These are phyloP conservation scores for Brachypalpus laphriformis DNA, from an alignment of 2,888 invertebrate species.

Conservation along the genomic window DNA sequence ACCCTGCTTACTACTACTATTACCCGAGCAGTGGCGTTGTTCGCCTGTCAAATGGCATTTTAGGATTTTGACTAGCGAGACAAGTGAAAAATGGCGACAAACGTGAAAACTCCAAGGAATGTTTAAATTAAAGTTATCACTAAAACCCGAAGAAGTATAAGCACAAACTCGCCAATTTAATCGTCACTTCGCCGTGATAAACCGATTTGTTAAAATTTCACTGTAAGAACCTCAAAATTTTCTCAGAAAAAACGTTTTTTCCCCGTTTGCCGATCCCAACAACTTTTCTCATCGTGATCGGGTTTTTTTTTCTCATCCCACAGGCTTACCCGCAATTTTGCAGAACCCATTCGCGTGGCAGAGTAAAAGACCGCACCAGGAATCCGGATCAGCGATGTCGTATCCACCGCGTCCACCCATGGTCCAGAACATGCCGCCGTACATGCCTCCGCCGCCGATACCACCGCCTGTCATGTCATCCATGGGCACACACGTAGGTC, in stretches of 20 bases:
- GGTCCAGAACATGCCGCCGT: conserved; percentile 89
- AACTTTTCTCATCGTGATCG: conserved; percentile 1
- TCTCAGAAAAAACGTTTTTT: conserved; percentile 5
- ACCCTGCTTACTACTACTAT: neutral
- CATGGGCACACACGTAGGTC: conserved; percentile 89
- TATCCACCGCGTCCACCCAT: conserved; percentile 94
- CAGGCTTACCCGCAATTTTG: conserved; percentile 24
- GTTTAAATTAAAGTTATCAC: conserved; percentile 37
- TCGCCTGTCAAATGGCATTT: conserved; percentile 51
- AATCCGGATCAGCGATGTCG: conserved; percentile 87
- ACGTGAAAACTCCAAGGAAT: conserved; percentile 60
- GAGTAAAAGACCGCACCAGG: neutral
- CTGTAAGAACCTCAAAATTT: neutral
- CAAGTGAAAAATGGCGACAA: conserved; percentile 70
- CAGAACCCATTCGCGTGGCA: conserved; percentile 24
- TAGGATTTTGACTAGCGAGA: conserved; percentile 38
- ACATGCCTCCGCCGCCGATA: conserved; percentile 89
- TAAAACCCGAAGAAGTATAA: conserved; percentile 30
- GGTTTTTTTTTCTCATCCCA: conserved; percentile 25
- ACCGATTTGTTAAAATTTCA: neutral
- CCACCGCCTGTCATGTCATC: conserved; percentile 89
- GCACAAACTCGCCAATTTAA: conserved; percentile 6
- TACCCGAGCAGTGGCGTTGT: neutral
- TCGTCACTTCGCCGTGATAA: neutral
- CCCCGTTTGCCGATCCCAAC: conserved; percentile 8